Base-by-base conservation (phyloP, 1,140 invertebrate genomes). In the Batillaria attramentaria region DNA sequence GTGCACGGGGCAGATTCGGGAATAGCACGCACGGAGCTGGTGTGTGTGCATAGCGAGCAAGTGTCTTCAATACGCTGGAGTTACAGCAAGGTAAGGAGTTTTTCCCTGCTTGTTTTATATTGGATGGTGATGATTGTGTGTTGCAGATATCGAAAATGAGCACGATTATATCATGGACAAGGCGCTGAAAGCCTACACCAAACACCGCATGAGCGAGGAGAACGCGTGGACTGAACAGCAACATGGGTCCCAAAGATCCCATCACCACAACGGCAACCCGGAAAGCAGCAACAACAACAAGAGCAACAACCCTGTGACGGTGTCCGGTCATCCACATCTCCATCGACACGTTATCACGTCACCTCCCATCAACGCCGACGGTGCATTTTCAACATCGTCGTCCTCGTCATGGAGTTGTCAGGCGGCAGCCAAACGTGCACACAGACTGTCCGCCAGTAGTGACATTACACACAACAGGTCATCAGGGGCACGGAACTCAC, bases 151-250 rank as follows among this genome's bases (percentile, higher is more conserved):
- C 24, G 86, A 87, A 43, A 83, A 85, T 33, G 86, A 87, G 33
- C 83, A 87, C 72, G 80, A 86, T 50, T 84, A 87, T 68, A 87
- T 87, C n/a, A 87, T 87, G 84, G 81, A 80, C n/a, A 84, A 83
- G 39, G 86, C 86, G 6, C 68, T 87, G 41, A 73, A 70, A 69
- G 85, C 86, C 0, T 87, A 87, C 66, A 81, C 73, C 66, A 81
- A 81, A 5, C 83, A 87, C 39, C 35, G 83, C 10, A 77, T 83
- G 16, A 82, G 75, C 35, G 84, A 86, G 57, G 79, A 84, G 31
- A 81, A 81, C 16, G 84, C 84, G 18, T 5, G 43, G n/a, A 50
- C n/a, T 31, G 20, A 8, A 6, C 20, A 13, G 42, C 10, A 33
- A 5, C 68, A 70, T 24, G 39, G 16, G 18, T 24, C 24, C 0